These are phyloP conservation scores for Stenodema calcarata DNA, from an alignment of 2,888 invertebrate species.

Conservation along the genomic window DNA sequence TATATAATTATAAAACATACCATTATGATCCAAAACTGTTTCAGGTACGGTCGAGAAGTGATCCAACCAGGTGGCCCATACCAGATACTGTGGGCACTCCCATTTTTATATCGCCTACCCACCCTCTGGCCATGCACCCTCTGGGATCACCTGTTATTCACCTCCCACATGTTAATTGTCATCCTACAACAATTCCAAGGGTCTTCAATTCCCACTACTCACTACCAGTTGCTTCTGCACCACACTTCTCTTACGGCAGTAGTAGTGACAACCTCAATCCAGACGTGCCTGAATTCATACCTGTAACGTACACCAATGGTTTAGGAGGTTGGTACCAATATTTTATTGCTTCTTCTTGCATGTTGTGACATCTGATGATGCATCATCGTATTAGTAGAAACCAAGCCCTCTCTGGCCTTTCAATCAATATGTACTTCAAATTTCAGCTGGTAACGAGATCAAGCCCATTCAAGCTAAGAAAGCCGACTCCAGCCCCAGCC, in stretches of 20 bases:
- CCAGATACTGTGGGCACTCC: conserved; percentile 64
- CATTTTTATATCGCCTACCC: conserved; percentile 53
- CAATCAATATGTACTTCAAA: too few relatives aligned
- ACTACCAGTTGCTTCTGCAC: conserved; percentile 73
- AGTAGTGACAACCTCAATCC: conserved; percentile 74
- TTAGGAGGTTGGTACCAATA: neutral
- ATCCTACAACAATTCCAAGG: neutral
- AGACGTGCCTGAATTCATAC: conserved; percentile 86
- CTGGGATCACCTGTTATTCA: conserved; percentile 57
- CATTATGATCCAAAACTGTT: conserved; percentile 51
- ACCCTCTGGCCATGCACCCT: conserved; percentile 58
- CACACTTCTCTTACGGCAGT: conserved; percentile 70
- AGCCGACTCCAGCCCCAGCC: too few relatives aligned
- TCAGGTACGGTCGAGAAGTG: conserved; percentile 80
- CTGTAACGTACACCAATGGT: conserved; percentile 60
- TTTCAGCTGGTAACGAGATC: too few relatives aligned
- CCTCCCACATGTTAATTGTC: conserved; percentile 38
- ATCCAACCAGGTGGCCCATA: conserved; percentile 90
- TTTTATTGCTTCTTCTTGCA: too few relatives aligned
- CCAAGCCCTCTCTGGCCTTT: too few relatives aligned
- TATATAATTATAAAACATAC: neutral
- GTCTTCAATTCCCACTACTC: conserved; percentile 59
- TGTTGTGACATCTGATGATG: too few relatives aligned
- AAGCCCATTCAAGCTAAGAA: too few relatives aligned
- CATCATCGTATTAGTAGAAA: too few relatives aligned